These are phyloP conservation scores for Sandelia bainsii DNA, from an alignment of 2,797 vertebrate species.

Conservation along the genomic window DNA sequence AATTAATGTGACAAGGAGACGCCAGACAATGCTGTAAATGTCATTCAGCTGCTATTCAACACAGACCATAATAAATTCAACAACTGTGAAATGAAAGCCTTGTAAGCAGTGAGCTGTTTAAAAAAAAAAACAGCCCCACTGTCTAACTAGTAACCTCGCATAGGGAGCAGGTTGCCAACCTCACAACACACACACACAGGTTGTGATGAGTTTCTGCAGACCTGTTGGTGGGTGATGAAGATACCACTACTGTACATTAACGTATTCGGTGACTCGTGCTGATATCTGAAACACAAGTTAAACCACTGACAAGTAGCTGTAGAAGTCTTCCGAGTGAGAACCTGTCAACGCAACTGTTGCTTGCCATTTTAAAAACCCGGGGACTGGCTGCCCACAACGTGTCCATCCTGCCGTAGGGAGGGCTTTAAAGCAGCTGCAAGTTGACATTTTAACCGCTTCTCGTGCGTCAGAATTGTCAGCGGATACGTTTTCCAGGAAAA, in stretches of 20 bases:
- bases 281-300: neutral
- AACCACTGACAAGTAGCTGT: constrained; percentile 27
- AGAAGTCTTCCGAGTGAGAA: constrained; percentile 32
- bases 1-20: constrained; percentile 69
- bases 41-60: constrained; percentile 62
- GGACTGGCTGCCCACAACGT: constrained; percentile 32
- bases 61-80: constrained; percentile 58
- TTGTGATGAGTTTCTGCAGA: constrained; percentile 47
- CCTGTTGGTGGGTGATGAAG: constrained; percentile 72
- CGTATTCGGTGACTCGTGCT: neutral
- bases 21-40: constrained; percentile 68
- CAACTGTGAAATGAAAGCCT: constrained; percentile 66
- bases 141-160: constrained; percentile 32
- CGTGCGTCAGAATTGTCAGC: constrained; percentile 62
- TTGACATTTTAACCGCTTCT: constrained; percentile 65
- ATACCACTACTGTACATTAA: neutral
- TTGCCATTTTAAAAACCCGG: constrained; percentile 33
- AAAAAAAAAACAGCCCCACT: constrained; percentile 7
- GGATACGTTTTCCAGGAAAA: constrained; percentile 40
- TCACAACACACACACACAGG: constrained; percentile 5
- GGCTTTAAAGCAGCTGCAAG: constrained; percentile 54
- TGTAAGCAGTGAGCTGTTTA: constrained; percentile 42
- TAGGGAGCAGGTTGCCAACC: constrained; percentile 21
- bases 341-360: constrained; percentile 65
- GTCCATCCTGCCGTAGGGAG: constrained; percentile 42